Conservation (phyloP, 2,113 vertebrate genomes). For the Aspidoscelis tigris region DNA sequence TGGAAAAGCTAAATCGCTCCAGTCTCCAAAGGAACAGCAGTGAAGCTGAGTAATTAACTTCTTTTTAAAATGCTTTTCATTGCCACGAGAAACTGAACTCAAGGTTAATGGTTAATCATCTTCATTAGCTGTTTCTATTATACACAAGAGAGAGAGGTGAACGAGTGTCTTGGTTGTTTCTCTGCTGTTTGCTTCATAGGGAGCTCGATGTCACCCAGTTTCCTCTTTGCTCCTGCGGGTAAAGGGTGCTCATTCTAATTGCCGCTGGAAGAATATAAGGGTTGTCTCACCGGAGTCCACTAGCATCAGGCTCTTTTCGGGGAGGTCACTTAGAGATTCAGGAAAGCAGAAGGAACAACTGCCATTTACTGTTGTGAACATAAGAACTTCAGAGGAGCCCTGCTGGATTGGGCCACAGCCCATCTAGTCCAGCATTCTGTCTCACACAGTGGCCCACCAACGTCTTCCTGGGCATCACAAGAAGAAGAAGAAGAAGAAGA, state of each 20-base stretch:
- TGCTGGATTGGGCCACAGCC: too few relatives aligned
- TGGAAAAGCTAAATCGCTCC: slow-evolving; percentile 55
- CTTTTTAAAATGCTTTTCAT: slow-evolving; percentile 69
- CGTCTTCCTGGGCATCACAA: too few relatives aligned
- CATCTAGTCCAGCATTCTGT: too few relatives aligned
- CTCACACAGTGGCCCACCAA: too few relatives aligned
- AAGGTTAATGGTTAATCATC: slow-evolving; percentile 75
- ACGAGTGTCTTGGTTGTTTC: slow-evolving; percentile 37
- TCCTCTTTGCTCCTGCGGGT: background rate
- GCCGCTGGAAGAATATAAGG: background rate
- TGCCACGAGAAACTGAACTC: slow-evolving; percentile 69
- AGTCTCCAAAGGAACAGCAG: slow-evolving; percentile 56
- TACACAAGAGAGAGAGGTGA: slow-evolving; percentile 61
- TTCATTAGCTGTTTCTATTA: slow-evolving; percentile 66
- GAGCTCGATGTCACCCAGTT: background rate
- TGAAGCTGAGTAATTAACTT: slow-evolving; percentile 69
- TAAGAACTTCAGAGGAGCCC: too few relatives aligned
- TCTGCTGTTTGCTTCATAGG: background rate
- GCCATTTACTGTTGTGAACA: background rate
- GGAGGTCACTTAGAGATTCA: background rate
- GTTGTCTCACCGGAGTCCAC: background rate
- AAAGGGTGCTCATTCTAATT: background rate
- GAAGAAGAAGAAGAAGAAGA: too few relatives aligned
- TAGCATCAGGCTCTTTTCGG: background rate
- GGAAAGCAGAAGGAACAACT: background rate